Conservation (phyloP, 2,888 invertebrate species). For the Drosophila longiperda region DNA sequence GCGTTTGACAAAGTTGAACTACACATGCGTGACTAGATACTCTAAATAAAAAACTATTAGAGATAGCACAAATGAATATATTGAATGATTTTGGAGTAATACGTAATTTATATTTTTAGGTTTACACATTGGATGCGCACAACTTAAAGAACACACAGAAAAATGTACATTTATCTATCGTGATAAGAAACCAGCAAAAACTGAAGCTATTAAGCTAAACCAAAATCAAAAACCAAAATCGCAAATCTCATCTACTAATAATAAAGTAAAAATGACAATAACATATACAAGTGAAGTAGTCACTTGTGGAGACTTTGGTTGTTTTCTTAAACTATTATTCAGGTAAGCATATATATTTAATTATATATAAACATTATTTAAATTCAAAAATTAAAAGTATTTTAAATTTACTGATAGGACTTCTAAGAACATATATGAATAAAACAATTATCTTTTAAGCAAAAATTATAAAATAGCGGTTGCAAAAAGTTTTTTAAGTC, state of each 20-base stretch:
- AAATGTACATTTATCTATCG: constrained; percentile 46
- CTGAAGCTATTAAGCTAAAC: constrained; percentile 14
- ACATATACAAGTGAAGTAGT: constrained; percentile 95
- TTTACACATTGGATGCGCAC: background rate
- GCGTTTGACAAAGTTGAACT: constrained; percentile 2
- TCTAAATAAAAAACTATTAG: too few relatives aligned
- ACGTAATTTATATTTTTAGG: background rate
- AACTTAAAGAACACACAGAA: constrained; percentile 4
- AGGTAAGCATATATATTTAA: constrained; percentile 86
- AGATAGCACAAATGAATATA: background rate
- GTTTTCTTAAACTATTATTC: constrained; percentile 93
- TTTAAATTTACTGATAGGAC: background rate
- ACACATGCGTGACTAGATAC: background rate
- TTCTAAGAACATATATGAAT: fast-evolving
- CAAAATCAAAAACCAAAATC: constrained; percentile 12
- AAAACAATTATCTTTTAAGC: too few relatives aligned
- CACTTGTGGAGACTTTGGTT: constrained; percentile 93
- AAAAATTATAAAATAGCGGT: too few relatives aligned
- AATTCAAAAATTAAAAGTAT: background rate
- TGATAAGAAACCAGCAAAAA: constrained; percentile 37
- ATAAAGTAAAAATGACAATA: constrained; percentile 89
- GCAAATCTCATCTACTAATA: constrained; percentile 42
- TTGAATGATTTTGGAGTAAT: background rate
- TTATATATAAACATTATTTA: background rate
- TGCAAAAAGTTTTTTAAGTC: too few relatives aligned